Evolutionary conservation across 2,888 invertebrate species (phyloP).

Genomic region (Cylloceria caligata): DNA sequence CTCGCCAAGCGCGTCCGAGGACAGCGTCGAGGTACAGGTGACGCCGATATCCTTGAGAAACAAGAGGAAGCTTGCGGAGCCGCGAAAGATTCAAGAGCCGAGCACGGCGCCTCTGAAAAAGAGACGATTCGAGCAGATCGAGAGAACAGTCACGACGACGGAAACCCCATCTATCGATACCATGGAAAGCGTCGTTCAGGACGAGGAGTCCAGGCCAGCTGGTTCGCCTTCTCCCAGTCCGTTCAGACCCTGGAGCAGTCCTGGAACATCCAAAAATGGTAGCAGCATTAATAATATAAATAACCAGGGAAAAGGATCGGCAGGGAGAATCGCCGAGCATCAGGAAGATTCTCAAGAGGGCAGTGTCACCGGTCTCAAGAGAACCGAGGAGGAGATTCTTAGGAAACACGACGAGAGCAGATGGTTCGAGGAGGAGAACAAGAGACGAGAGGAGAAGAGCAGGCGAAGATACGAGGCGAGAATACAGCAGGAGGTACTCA

Average conservation of each 20-base stretch:
- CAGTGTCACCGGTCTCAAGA: constrained; percentile 8
- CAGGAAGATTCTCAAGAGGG: constrained; percentile 52
- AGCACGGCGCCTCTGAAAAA: constrained; percentile 90
- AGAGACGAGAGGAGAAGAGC: constrained; percentile 61
- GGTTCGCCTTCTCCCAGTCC: constrained; percentile 84
- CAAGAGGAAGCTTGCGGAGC: constrained; percentile 89
- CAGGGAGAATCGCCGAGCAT: constrained; percentile 10
- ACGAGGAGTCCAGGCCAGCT: constrained; percentile 77
- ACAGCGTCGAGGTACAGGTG: constrained; percentile 88
- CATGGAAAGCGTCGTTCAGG: constrained; percentile 73
- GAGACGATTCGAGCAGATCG: constrained; percentile 75
- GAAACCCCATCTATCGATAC: constrained; percentile 46
- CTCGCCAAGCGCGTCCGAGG: constrained; percentile 89
- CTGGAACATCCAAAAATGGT: constrained; percentile 54
- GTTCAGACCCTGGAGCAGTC: constrained; percentile 89
- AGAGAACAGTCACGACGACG: constrained; percentile 74
- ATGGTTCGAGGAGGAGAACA: constrained; percentile 66
- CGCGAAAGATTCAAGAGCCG: constrained; percentile 86
- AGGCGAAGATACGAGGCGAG: constrained; percentile 67
- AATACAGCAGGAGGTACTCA: constrained; percentile 74
- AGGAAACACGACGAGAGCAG: constrained; percentile 45
- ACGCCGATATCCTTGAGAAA: constrained; percentile 86
- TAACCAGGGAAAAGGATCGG: constrained; percentile 64
- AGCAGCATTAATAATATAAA: constrained; percentile 49
- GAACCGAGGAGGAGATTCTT: constrained; percentile 21